Conservation (phyloP, 2,113 vertebrate species). For the Catharus minimus region DNA sequence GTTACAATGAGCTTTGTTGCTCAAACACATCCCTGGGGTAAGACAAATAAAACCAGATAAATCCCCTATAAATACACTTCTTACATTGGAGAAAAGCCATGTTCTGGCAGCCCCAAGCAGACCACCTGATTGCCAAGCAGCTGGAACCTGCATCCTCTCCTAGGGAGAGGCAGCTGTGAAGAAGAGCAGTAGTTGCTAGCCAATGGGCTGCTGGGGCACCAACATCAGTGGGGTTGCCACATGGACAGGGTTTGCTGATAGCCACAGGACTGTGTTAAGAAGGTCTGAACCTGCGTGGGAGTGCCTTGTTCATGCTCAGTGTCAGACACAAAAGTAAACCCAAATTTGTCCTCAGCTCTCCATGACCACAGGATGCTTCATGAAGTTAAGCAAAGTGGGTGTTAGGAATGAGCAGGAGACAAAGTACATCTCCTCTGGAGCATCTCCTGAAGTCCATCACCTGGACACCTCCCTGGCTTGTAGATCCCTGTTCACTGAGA, state of each 20-base stretch:
- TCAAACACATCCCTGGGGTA: not conserved
- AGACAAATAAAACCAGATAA: not conserved
- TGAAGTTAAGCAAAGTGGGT: not conserved
- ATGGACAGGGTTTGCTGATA: not conserved
- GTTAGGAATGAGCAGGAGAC: not conserved
- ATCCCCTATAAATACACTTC: not conserved
- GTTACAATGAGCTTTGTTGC: not conserved
- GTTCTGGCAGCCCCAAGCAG: not conserved
- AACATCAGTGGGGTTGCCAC: not conserved
- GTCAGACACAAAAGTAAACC: not conserved
- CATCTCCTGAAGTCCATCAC: not conserved
- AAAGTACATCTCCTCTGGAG: not conserved
- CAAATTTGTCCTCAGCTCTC: not conserved
- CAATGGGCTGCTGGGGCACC: not conserved
- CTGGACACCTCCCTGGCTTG: fast-evolving
- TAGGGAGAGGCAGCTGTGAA: not conserved
- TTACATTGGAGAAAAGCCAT: not conserved
- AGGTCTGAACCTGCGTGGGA: not conserved
- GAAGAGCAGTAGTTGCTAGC: not conserved
- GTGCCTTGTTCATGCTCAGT: not conserved
- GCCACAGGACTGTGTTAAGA: not conserved
- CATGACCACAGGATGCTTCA: not conserved
- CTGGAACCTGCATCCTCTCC: not conserved
- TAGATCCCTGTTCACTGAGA: not conserved
- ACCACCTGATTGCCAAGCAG: not conserved